These are phyloP conservation scores for Cordilura impudica DNA, from an alignment of 2,888 invertebrate species.

Conservation along the genomic window DNA sequence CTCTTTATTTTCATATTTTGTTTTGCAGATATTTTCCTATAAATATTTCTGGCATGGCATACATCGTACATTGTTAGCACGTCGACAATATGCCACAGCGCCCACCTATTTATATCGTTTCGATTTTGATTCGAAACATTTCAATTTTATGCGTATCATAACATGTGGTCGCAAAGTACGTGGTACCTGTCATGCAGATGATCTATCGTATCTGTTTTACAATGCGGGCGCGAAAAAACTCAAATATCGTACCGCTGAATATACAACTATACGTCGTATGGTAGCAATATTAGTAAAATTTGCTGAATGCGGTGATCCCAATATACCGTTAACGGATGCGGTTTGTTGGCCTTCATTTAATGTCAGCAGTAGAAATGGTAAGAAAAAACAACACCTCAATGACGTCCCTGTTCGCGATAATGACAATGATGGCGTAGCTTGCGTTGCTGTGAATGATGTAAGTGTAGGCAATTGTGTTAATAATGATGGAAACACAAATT, in stretches of 20 bases:
- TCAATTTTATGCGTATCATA: conserved; percentile 75
- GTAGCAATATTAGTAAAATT: conserved; percentile 74
- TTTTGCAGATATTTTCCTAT: conserved; percentile 74
- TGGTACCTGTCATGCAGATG: conserved; percentile 77
- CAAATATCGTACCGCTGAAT: conserved; percentile 73
- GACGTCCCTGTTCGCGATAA: not conserved
- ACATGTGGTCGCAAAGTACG: conserved; percentile 75
- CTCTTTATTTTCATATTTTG: not conserved
- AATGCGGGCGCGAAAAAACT: conserved; percentile 74
- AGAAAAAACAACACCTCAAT: conserved; percentile 8
- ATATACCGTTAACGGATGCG: conserved; percentile 66
- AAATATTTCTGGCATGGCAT: conserved; percentile 77
- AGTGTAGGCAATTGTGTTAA: conserved; percentile 4
- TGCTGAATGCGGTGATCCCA: conserved; percentile 75
- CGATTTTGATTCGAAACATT: conserved; percentile 76
- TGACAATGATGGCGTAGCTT: not conserved
- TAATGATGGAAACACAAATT: conserved; percentile 42
- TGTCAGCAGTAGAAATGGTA: conserved; percentile 2
- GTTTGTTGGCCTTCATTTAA: conserved; percentile 45
- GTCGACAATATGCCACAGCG: conserved; percentile 70
- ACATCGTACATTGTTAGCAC: conserved; percentile 74
- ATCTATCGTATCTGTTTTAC: conserved; percentile 76
- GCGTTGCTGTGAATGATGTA: conserved; percentile 18
- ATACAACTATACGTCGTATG: conserved; percentile 74
- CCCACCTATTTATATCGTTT: conserved; percentile 77